These are phyloP conservation scores for Tragelaphus scriptus DNA, from an alignment of 2,113 vertebrate genomes.

Conservation along the genomic window DNA sequence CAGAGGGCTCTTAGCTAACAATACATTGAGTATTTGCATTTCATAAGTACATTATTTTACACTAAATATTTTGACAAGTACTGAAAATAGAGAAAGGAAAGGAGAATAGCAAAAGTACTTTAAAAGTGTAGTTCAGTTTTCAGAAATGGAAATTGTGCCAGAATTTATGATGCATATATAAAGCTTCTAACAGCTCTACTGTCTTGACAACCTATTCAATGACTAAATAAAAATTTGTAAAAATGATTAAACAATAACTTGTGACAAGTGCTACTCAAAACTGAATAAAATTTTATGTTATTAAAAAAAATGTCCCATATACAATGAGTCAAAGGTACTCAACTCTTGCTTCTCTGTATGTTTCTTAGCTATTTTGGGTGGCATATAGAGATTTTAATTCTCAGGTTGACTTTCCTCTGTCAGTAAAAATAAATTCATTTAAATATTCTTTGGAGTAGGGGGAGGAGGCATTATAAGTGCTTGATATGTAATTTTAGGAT, in stretches of 20 bases:
- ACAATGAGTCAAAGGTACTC: not conserved
- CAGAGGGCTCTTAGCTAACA: slow-evolving; percentile 9
- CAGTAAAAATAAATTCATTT: not conserved
- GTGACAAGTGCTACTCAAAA: slow-evolving; percentile 14
- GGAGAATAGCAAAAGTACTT: slow-evolving; percentile 21
- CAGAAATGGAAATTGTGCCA: slow-evolving; percentile 1
- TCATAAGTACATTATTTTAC: not conserved
- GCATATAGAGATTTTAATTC: not conserved
- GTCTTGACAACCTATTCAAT: slow-evolving; percentile 27
- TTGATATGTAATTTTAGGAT: not conserved
- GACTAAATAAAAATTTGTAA: slow-evolving; percentile 1
- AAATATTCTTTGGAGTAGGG: not conserved
- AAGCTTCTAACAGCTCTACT: slow-evolving; percentile 4
- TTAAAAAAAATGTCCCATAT: not conserved
- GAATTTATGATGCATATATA: not conserved
- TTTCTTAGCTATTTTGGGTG: not conserved
- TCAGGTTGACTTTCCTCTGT: not conserved
- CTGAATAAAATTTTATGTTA: not conserved
- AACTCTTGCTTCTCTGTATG: not conserved
- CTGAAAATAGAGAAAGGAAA: slow-evolving; percentile 44
- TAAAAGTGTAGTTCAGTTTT: slow-evolving; percentile 36
- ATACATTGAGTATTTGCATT: slow-evolving; percentile 14
- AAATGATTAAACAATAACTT: slow-evolving; percentile 28
- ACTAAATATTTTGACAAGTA: slow-evolving; percentile 49
- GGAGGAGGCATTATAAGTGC: not conserved